Percentiles rank a stretch among this genome's conserved stretches.
Conservation (phyloP, 30 jellyfish, hydroid and myxozoan species). For the Phacellophora camtschatica region DNA sequence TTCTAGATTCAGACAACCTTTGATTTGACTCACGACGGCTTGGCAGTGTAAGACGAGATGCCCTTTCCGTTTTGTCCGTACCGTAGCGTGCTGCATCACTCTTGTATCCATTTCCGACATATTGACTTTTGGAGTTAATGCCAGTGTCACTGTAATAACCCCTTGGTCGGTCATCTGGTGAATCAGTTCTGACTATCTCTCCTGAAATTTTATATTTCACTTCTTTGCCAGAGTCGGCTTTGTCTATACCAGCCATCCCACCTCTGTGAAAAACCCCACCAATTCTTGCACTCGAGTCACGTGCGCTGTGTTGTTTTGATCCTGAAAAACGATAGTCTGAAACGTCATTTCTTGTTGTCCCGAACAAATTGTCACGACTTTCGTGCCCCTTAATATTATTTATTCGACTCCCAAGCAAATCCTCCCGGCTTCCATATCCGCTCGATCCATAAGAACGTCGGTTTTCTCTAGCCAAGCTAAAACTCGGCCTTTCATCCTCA, state of each 20-base stretch:
- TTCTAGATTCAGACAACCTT: neutral
- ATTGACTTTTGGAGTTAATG: neutral
- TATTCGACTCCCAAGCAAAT: slow-evolving; percentile 11
- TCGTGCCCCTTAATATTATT: neutral
- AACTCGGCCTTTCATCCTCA: slow-evolving; percentile 3
- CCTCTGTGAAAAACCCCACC: slow-evolving; percentile 10
- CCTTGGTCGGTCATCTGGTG: slow-evolving; percentile 55
- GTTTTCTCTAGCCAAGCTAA: neutral
- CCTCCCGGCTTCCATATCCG: slow-evolving; percentile 37
- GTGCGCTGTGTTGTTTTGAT: slow-evolving; percentile 24
- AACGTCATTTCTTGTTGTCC: neutral
- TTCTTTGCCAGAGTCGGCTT: neutral
- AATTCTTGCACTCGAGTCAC: slow-evolving; percentile 5
- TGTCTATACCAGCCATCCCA: neutral
- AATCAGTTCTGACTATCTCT: slow-evolving; percentile 64
- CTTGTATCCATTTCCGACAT: slow-evolving; percentile 16
- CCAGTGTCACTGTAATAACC: slow-evolving; percentile 57
- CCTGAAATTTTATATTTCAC: slow-evolving; percentile 80
- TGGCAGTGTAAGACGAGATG: slow-evolving; percentile 8
- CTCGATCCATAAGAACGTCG: slow-evolving; percentile 1
- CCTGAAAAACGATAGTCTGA: slow-evolving; percentile 14
- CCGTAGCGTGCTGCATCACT: slow-evolving; percentile 19
- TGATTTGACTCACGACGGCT: neutral
- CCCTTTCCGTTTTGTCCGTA: neutral
- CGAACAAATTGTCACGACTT: slow-evolving; percentile 12